Conservation (phyloP, 2,113 vertebrate species). For the Oreocharis arfaki region DNA sequence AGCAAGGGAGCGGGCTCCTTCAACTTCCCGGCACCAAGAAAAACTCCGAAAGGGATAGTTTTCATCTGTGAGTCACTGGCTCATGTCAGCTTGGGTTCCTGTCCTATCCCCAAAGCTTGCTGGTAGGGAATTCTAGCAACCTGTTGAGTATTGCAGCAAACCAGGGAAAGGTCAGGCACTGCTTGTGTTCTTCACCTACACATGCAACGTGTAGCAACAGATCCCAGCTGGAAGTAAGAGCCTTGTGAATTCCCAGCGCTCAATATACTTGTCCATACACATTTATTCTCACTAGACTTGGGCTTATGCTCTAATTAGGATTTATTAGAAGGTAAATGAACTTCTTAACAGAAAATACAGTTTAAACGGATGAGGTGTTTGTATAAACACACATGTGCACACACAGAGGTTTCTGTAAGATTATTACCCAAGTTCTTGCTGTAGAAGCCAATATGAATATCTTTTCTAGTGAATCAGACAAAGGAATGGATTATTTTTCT, state of each 20-base stretch:
- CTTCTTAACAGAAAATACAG: neutral
- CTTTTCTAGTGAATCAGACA: neutral
- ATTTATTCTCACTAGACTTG: neutral
- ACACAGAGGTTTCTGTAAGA: neutral
- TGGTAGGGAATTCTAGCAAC: neutral
- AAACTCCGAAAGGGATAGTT: neutral
- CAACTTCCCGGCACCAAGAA: neutral
- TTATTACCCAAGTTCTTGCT: neutral
- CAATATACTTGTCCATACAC: neutral
- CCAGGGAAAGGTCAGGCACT: neutral
- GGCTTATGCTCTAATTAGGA: neutral
- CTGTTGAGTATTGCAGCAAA: neutral
- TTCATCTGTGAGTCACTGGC: neutral
- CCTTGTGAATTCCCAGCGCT: neutral
- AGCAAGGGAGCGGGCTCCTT: neutral
- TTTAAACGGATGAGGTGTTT: neutral
- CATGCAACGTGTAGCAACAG: neutral
- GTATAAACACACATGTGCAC: neutral
- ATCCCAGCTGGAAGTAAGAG: neutral
- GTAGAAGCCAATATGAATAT: neutral
- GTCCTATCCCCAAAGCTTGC: neutral
- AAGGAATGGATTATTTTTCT: neutral
- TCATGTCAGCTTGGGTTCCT: neutral
- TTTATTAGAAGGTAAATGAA: slow-evolving; percentile 2
- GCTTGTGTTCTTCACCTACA: neutral